Conservation (phyloP, 2,113 vertebrate genomes). For the Columba janthina region DNA sequence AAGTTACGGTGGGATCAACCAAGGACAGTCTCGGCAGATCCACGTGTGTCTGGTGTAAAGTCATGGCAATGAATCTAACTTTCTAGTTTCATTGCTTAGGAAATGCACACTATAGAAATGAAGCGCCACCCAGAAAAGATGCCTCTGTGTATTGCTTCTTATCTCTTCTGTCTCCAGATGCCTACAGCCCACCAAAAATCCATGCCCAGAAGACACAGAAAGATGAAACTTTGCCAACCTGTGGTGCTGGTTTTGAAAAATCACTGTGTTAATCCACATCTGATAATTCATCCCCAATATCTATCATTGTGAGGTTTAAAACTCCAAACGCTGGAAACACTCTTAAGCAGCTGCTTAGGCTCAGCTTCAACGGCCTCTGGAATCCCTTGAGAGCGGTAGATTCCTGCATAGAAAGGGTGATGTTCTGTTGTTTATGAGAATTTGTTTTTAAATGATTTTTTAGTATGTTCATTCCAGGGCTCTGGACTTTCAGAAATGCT, state of each 20-base stretch:
- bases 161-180: background rate
- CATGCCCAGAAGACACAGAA: background rate
- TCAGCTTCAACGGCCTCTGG: background rate
- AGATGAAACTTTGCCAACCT: background rate
- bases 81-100: background rate
- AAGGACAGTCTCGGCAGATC: background rate
- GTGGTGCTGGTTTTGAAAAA: background rate
- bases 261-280: background rate
- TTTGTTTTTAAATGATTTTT: background rate
- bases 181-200: background rate
- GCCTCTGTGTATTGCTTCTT: background rate
- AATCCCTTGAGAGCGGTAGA: background rate
- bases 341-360: background rate
- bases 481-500: background rate
- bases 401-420: background rate
- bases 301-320: background rate
- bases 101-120: background rate
- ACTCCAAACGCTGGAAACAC: background rate
- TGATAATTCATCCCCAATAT: background rate
- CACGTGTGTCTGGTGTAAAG: background rate
- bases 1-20: background rate
- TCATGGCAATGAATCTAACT: background rate
- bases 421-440: background rate
- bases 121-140: background rate
- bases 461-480: background rate